Percentiles rank a stretch among this genome's conserved stretches.
Evolutionary conservation across 2,113 vertebrate species (phyloP).

Genomic region (Sinosuthora webbiana): DNA sequence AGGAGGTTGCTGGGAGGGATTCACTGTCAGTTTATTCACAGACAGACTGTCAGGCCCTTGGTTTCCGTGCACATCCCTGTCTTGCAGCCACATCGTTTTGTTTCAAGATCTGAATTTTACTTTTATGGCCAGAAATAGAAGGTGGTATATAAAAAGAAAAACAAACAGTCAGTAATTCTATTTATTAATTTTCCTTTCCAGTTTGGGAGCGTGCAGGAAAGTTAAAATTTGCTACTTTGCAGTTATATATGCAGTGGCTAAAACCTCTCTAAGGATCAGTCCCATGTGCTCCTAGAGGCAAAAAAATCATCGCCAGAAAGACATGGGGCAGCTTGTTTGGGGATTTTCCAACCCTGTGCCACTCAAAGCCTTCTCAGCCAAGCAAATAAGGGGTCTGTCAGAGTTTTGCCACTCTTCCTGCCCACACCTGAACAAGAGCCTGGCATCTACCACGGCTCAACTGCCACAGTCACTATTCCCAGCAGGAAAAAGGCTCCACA

Average conservation of each 20-base stretch:
- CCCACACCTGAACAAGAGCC: background rate
- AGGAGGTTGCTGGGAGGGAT: background rate
- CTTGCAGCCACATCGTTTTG: background rate
- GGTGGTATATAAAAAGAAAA: background rate
- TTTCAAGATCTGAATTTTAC: background rate
- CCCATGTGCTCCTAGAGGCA: background rate
- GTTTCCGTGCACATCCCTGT: accelerated
- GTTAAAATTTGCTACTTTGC: background rate
- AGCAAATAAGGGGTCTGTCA: background rate
- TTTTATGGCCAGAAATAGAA: background rate
- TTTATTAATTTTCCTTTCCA: background rate
- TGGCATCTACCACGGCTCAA: accelerated
- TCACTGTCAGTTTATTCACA: background rate
- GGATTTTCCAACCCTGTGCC: background rate
- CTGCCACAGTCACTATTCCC: accelerated
- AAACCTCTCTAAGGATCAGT: background rate
- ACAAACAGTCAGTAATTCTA: background rate
- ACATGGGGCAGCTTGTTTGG: background rate
- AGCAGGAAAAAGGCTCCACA: background rate
- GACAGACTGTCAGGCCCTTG: background rate
- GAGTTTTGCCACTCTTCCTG: background rate
- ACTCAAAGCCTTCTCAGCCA: background rate
- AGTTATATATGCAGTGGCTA: background rate
- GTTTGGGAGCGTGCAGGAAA: background rate
- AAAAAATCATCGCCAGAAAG: background rate